Evolutionary conservation across 2,888 invertebrate species (phyloP).

Genomic region (Euzophera pinguis): DNA sequence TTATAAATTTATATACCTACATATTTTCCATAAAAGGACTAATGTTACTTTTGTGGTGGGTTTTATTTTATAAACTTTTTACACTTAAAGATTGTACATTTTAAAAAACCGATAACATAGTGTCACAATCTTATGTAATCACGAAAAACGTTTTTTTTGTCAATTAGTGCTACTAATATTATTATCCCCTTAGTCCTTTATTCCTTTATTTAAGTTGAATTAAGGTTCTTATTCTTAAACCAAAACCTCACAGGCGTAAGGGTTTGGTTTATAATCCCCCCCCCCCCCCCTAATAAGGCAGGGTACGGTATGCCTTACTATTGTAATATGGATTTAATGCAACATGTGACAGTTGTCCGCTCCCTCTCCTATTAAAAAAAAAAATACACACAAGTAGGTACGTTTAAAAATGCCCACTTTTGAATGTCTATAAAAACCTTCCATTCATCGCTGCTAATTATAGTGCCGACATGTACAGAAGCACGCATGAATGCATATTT

Average conservation of each 20-base stretch:
- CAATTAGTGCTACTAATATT: too few relatives aligned
- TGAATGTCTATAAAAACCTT: slow-evolving; percentile 42
- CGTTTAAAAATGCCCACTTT: slow-evolving; percentile 24
- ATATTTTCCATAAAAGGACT: too few relatives aligned
- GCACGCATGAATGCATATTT: slow-evolving; percentile 70
- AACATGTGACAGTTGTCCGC: background rate
- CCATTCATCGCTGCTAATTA: slow-evolving; percentile 70
- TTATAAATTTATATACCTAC: background rate
- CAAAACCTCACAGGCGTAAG: too few relatives aligned
- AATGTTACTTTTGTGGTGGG: background rate
- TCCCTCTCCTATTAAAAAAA: background rate
- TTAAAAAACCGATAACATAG: slow-evolving; percentile 14
- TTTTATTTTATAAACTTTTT: background rate
- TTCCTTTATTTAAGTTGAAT: too few relatives aligned
- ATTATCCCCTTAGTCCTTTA: too few relatives aligned
- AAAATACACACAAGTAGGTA: background rate
- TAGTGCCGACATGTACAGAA: slow-evolving; percentile 59
- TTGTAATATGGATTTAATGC: background rate
- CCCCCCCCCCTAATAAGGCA: too few relatives aligned
- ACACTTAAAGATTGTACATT: background rate
- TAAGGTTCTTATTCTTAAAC: too few relatives aligned
- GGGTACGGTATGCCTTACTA: too few relatives aligned
- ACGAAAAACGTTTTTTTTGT: too few relatives aligned
- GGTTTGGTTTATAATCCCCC: too few relatives aligned
- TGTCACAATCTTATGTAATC: background rate